Percentiles rank a stretch among this genome's conserved stretches.
These are phyloP conservation scores for Actinemys pallida DNA, from an alignment of 2,113 vertebrate genomes.

Conservation along the genomic window DNA sequence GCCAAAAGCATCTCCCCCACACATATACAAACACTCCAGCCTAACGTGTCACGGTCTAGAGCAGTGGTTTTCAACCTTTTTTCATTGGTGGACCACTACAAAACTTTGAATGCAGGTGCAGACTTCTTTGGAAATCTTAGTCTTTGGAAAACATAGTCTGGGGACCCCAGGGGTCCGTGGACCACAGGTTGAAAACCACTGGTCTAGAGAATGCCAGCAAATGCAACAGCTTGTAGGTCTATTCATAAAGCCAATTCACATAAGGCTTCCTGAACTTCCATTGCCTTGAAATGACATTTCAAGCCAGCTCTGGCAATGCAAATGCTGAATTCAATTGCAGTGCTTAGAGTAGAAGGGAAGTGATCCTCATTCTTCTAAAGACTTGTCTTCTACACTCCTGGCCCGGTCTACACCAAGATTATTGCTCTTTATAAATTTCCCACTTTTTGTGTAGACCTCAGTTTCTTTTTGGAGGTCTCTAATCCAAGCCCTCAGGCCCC, in stretches of 20 bases:
- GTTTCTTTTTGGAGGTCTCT: background rate
- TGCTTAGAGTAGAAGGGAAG: background rate
- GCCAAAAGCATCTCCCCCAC: background rate
- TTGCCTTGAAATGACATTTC: background rate
- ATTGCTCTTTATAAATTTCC: background rate
- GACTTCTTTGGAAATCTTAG: background rate
- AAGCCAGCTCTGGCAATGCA: background rate
- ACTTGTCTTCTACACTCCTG: background rate
- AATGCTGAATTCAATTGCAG: background rate
- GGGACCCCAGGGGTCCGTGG: background rate
- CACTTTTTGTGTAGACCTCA: background rate
- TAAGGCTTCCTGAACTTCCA: background rate
- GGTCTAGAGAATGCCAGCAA: background rate
- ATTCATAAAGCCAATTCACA: background rate
- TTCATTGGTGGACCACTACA: background rate
- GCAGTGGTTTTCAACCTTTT: background rate
- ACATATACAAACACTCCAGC: background rate
- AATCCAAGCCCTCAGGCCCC: background rate
- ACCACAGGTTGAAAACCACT: background rate
- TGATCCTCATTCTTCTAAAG: background rate
- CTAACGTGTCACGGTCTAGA: background rate
- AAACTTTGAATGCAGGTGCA: background rate
- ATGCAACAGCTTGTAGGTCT: background rate
- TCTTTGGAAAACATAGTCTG: background rate
- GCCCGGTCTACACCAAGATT: background rate